These are phyloP conservation scores for Apostichopus leukothele DNA, from an alignment of 53 echinoderm and acorn worm species.

Conservation along the genomic window DNA sequence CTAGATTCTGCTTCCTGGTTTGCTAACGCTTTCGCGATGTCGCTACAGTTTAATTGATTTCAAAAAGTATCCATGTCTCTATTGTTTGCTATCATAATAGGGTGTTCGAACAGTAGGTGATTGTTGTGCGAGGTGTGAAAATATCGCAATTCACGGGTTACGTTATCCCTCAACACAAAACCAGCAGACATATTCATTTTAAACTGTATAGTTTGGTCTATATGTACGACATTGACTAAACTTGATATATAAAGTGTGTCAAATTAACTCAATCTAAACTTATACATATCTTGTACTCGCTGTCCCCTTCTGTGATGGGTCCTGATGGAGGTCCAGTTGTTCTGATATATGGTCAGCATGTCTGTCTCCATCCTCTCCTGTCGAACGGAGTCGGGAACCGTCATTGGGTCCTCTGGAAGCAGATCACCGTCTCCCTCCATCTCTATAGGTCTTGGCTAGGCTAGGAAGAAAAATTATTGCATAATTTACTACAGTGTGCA, in stretches of 20 bases:
- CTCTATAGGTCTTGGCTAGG: not conserved
- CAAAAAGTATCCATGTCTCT: not conserved
- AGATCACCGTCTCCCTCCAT: not conserved
- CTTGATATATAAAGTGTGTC: not conserved
- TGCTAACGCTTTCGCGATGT: not conserved
- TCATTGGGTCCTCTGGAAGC: not conserved
- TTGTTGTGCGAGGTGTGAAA: constrained; percentile 36
- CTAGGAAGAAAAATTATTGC: not conserved
- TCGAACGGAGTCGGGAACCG: not conserved
- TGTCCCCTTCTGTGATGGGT: constrained; percentile 4
- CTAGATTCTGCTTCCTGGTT: constrained; percentile 17
- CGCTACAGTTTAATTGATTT: not conserved
- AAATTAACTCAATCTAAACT: constrained; percentile 20
- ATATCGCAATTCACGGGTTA: not conserved
- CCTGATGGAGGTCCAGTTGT: constrained; percentile 12
- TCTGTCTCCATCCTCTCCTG: not conserved
- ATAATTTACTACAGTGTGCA: too few species aligned
- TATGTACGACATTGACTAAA: not conserved
- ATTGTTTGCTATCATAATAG: not conserved
- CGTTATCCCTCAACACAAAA: not conserved
- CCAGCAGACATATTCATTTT: constrained; percentile 33
- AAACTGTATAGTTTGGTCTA: not conserved
- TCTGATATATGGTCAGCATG: not conserved
- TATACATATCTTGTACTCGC: constrained; percentile 37
- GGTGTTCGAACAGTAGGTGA: not conserved